These are phyloP conservation scores for Tetragonula carbonaria DNA, from an alignment of 2,888 invertebrate species.

Conservation along the genomic window DNA sequence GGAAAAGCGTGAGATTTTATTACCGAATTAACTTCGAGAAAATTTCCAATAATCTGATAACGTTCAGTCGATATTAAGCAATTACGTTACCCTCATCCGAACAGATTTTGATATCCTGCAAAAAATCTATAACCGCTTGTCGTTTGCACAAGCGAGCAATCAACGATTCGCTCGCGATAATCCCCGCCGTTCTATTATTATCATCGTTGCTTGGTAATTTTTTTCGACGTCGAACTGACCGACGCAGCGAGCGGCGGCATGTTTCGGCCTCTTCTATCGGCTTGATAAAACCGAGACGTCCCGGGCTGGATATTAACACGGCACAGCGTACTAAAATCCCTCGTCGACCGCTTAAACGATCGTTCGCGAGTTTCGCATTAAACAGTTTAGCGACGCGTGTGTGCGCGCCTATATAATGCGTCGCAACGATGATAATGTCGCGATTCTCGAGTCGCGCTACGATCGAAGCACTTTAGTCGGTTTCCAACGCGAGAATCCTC, in stretches of 20 bases:
- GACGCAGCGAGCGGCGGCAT: background rate
- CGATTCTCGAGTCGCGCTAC: constrained; percentile 42
- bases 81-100: background rate
- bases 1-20: constrained; percentile 9
- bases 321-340: constrained; percentile 66
- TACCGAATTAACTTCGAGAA: background rate
- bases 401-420: constrained; percentile 59
- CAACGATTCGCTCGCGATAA: background rate
- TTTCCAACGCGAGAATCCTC: constrained; percentile 7
- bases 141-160: background rate
- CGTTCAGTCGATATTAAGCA: background rate
- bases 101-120: constrained; percentile 3
- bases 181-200: background rate
- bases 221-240: constrained; percentile 13
- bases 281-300: constrained; percentile 64
- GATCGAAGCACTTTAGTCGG: constrained; percentile 63
- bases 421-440: constrained; percentile 65
- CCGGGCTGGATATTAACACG: constrained; percentile 63
- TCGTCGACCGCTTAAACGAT: constrained; percentile 66
- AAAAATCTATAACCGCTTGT: constrained; percentile 1
- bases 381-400: constrained; percentile 64
- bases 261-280: constrained; percentile 38
- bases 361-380: constrained; percentile 69
- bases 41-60: constrained; percentile 25
- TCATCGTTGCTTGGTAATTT: background rate